These are phyloP conservation scores for Helicolenus hilgendorfi DNA, from an alignment of 2,797 vertebrate genomes.

Conservation along the genomic window DNA sequence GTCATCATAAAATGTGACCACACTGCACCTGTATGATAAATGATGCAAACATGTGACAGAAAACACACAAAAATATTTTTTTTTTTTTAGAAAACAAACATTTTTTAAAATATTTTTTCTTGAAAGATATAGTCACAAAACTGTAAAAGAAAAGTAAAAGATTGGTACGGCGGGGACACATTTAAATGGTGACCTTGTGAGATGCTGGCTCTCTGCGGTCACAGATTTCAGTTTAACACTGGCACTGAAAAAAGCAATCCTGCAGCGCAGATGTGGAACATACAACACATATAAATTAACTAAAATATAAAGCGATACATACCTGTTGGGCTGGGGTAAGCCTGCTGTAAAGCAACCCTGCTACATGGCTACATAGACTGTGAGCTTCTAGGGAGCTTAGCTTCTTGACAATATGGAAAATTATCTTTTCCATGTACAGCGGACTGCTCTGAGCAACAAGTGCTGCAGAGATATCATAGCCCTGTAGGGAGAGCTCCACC, in stretches of 20 bases:
- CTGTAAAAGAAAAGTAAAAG: too few species aligned
- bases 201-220: too few species aligned
- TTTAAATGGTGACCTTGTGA: too few species aligned
- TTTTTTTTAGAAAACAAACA: too few species aligned
- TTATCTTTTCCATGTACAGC: slow-evolving; percentile 95
- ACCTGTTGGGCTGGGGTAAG: slow-evolving; percentile 75
- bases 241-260: neutral
- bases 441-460: slow-evolving; percentile 77
- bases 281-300: neutral
- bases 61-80: too few species aligned
- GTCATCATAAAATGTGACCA: too few species aligned
- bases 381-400: slow-evolving; percentile 65
- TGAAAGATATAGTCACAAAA: too few species aligned
- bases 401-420: slow-evolving; percentile 93
- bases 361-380: slow-evolving; percentile 64
- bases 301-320: slow-evolving; percentile 4
- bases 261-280: neutral
- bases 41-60: too few species aligned
- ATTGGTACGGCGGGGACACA: too few species aligned
- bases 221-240: too few species aligned
- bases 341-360: slow-evolving; percentile 87
- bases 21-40: too few species aligned
- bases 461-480: slow-evolving; percentile 80
- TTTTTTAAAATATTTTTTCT: too few species aligned
- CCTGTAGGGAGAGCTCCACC: slow-evolving; percentile 88